phyloP scores from a whole-genome alignment of 2,888 invertebrate species.

The Hemaris fuciformis region DNA sequence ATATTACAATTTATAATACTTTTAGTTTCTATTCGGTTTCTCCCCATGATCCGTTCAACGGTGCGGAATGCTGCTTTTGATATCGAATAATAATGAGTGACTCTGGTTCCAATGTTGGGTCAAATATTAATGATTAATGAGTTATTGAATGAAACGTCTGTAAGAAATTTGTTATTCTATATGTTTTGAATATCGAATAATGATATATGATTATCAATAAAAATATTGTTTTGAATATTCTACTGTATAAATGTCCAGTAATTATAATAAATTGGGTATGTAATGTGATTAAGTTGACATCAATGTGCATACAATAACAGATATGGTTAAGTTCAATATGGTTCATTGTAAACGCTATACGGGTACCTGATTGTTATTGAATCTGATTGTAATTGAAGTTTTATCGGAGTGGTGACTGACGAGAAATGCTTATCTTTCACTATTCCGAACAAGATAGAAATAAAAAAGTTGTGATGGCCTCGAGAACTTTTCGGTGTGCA shows the following conservation, averaged over 20 bases:
- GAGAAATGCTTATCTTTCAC: too few species aligned
- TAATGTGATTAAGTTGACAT: too few species aligned
- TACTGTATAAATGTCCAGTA: background rate
- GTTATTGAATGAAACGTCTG: background rate
- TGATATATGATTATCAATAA: background rate
- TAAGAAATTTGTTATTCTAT: background rate
- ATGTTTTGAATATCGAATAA: background rate
- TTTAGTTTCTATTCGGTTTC: conserved; percentile 3
- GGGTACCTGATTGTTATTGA: too few species aligned
- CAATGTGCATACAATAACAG: too few species aligned
- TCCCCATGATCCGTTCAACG: conserved; percentile 13
- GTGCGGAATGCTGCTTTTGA: background rate
- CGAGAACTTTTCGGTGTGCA: too few species aligned
- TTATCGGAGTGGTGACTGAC: too few species aligned
- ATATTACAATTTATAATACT: conserved; percentile 15
- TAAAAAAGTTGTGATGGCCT: too few species aligned
- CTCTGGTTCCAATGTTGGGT: background rate
- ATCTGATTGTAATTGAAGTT: too few species aligned
- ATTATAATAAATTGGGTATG: background rate
- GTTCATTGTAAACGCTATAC: too few species aligned
- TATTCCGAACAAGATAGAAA: too few species aligned
- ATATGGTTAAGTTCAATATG: too few species aligned
- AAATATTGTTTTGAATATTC: background rate
- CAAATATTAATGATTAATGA: background rate
- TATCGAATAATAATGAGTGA: background rate